These are phyloP conservation scores for Eclectus roratus DNA, from an alignment of 2,113 vertebrate species.

Conservation along the genomic window DNA sequence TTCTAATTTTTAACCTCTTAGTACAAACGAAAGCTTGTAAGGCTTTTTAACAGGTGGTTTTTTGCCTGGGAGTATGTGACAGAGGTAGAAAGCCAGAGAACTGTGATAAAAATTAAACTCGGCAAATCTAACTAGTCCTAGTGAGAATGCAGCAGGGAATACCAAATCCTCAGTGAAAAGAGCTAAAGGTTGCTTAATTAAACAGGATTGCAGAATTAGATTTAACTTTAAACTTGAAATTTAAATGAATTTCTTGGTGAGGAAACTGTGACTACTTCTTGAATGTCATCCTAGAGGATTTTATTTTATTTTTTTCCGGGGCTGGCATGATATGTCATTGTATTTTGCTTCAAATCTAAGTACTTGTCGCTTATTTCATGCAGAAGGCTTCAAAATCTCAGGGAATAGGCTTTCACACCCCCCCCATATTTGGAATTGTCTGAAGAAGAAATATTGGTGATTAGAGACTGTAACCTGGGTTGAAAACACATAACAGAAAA, in stretches of 20 bases:
- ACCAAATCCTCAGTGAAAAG: slow-evolving; percentile 65
- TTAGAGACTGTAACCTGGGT: neutral
- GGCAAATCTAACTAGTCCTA: slow-evolving; percentile 50
- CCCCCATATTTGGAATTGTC: neutral
- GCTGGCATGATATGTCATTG: slow-evolving; percentile 31
- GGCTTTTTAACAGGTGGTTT: slow-evolving; percentile 65
- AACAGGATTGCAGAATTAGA: slow-evolving; percentile 69
- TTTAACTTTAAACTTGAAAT: slow-evolving; percentile 69
- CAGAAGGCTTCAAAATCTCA: neutral
- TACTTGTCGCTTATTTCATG: slow-evolving; percentile 39
- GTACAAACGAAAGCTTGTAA: slow-evolving; percentile 64
- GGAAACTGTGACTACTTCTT: slow-evolving; percentile 42
- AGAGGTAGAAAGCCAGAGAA: slow-evolving; percentile 59
- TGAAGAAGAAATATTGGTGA: neutral
- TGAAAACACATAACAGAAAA: neutral
- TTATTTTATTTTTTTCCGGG: neutral
- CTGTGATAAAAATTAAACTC: slow-evolving; percentile 72
- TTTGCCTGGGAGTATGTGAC: slow-evolving; percentile 58
- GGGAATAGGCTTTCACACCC: neutral
- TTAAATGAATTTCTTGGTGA: slow-evolving; percentile 64
- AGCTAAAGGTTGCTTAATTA: slow-evolving; percentile 74
- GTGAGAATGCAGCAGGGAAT: slow-evolving; percentile 62
- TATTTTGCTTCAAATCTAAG: slow-evolving; percentile 46
- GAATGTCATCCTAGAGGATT: slow-evolving; percentile 51
- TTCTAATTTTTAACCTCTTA: slow-evolving; percentile 65